Evolutionary conservation across 2,888 invertebrate genomes (phyloP).

Genomic region (Agrotis clavis): DNA sequence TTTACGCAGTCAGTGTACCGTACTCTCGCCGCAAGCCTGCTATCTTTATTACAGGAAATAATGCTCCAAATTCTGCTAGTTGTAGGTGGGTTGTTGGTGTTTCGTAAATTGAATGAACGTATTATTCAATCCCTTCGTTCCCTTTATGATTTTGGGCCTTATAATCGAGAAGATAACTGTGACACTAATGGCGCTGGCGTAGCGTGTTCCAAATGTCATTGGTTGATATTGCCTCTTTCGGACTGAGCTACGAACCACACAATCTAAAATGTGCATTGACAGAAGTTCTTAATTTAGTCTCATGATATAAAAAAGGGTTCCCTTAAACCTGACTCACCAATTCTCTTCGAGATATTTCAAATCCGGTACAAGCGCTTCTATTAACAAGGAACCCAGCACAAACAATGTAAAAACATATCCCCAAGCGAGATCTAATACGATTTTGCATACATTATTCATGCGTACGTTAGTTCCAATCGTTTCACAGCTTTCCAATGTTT

Average conservation of each 20-base stretch:
- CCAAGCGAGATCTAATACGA: conserved; percentile 53
- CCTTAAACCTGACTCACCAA: neutral
- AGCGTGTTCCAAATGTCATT: no score
- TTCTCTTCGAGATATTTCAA: neutral
- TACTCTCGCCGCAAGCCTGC: conserved; percentile 57
- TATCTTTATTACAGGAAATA: conserved; percentile 66
- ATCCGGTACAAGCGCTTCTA: conserved; percentile 44
- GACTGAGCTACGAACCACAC: no score
- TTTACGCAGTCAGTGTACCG: conserved; percentile 47
- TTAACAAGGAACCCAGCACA: conserved; percentile 51
- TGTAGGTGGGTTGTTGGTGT: conserved; percentile 44
- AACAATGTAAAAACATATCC: conserved; percentile 57
- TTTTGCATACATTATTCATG: conserved; percentile 64
- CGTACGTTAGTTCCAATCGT: conserved; percentile 65
- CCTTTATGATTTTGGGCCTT: neutral
- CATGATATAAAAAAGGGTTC: neutral
- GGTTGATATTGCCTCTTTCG: no score
- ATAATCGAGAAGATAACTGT: neutral
- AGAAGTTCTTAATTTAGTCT: no score
- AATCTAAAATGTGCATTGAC: no score
- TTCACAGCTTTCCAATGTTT: conserved; percentile 70
- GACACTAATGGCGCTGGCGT: neutral
- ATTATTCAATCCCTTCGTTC: conserved; percentile 30
- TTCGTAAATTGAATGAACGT: conserved; percentile 41
- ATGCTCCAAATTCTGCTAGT: conserved; percentile 63